Evolutionary conservation across 2,797 vertebrate species (phyloP).

Genomic region (Cephalopachus bancanus): DNA sequence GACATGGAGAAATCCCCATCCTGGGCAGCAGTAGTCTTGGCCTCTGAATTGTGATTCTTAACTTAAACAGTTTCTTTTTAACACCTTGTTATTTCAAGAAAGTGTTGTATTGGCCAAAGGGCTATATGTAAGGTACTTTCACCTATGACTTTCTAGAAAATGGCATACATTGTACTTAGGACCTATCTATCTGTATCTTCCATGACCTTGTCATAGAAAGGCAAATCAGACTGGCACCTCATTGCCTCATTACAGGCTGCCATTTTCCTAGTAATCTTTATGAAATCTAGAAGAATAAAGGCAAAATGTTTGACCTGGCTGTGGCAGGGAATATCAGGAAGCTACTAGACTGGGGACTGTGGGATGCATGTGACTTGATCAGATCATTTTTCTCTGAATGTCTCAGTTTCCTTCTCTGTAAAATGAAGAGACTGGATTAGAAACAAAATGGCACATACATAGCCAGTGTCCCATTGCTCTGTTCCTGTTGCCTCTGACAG

Average conservation of each 20-base stretch:
- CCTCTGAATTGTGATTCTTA: neutral
- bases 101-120: neutral
- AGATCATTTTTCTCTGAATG: neutral
- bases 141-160: neutral
- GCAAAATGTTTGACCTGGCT: neutral
- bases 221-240: rapidly evolving
- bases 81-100: neutral
- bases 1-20: neutral
- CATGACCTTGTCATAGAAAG: neutral
- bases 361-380: neutral
- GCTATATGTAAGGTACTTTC: rapidly evolving
- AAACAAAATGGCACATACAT: neutral
- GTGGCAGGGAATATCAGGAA: neutral
- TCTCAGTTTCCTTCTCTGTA: neutral
- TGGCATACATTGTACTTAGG: rapidly evolving
- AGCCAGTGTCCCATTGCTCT: no score
- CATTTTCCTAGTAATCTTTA: neutral
- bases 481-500: neutral
- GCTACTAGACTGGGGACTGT: neutral
- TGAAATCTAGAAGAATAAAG: neutral
- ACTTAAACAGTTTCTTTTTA: neutral
- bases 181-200: no score
- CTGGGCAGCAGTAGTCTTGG: neutral
- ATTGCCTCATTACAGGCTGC: neutral
- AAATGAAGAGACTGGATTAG: neutral